Evolutionary conservation across 2,888 invertebrate species (phyloP).

Genomic region (Onthophagus sagittarius): DNA sequence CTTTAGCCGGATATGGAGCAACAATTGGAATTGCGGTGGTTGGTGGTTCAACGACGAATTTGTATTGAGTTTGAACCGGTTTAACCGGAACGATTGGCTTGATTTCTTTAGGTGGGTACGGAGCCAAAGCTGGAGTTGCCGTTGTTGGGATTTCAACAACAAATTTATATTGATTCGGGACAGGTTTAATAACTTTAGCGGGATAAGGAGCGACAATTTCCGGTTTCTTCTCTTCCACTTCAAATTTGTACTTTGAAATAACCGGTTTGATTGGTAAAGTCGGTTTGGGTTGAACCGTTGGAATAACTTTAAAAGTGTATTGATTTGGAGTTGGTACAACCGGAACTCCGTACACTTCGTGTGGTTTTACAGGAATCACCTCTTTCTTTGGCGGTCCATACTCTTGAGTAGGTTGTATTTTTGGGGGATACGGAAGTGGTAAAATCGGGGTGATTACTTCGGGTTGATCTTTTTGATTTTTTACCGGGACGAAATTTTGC

Average conservation of each 20-base stretch:
- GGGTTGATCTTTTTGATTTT: no score
- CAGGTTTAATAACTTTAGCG: background rate
- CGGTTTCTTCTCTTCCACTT: background rate
- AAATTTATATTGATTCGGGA: background rate
- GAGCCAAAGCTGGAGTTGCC: background rate
- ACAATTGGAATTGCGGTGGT: background rate
- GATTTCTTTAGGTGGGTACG: background rate
- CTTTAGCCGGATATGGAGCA: background rate
- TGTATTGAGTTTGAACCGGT: background rate
- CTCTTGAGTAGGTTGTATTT: no score
- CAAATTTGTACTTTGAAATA: background rate
- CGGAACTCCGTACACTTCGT: no score
- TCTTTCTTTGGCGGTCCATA: no score
- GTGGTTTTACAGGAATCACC: no score
- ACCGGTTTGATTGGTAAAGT: background rate
- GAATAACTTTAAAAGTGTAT: background rate
- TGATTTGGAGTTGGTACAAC: no score
- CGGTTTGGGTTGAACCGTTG: no score
- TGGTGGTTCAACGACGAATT: background rate
- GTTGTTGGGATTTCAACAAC: background rate
- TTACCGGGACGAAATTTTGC: background rate
- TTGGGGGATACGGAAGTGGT: no score
- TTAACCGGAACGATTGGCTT: background rate
- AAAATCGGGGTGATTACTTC: no score
- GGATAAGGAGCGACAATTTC: slow-evolving; percentile 5